Base-by-base conservation (phyloP, 2,888 invertebrate species). In the Hirtodrosophila confusa region DNA sequence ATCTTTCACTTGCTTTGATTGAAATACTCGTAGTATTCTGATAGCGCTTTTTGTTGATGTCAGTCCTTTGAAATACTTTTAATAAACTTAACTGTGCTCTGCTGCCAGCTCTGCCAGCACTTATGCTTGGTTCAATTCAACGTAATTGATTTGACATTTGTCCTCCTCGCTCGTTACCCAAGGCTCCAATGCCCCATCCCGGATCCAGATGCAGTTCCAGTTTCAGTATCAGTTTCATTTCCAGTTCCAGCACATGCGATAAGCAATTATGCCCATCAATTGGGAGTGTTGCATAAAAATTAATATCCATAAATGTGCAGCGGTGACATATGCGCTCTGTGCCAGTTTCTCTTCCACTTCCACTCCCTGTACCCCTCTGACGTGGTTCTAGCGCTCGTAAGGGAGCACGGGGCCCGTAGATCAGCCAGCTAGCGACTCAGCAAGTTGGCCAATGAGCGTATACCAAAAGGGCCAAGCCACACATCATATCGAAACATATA, bases 261-360 rank as follows among this genome's bases (percentile, higher is more conserved):
- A 67, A 69, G 56, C 83, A 85, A 82, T 87, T 71, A 66, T 70
- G 71, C 63, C 66, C 65, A 75, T 87, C 79, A 80, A 85, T 87
- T 80, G 75, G 61, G 56, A 67, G 63, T 63, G 78, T 75, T 83
- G 85, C 85, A 86, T 72, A 58, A 84, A 73, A 84, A 65, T 80
- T 73, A 80, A 86, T 86, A 84, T 55, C 73, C 80, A 80, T 80
- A 84, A 85, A 80, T 84, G 65, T 57, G 55, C 74, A 69, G 47
- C 63, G 69, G 73, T 69, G 80, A 70, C 80, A 80, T 70, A 65
- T 83, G 84, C 24, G 49, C 64, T 41, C 50, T 53, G 44, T 54
- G 41, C 35, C 41, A 29, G n/a, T 10, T 7, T 11, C 8, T 0
- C 33, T 4, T 6, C 10, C 48, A 2, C 7, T 2, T n/a, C 0